Evolutionary conservation across 1,140 invertebrate genomes (phyloP).

Genomic region (Bombus polaris): DNA sequence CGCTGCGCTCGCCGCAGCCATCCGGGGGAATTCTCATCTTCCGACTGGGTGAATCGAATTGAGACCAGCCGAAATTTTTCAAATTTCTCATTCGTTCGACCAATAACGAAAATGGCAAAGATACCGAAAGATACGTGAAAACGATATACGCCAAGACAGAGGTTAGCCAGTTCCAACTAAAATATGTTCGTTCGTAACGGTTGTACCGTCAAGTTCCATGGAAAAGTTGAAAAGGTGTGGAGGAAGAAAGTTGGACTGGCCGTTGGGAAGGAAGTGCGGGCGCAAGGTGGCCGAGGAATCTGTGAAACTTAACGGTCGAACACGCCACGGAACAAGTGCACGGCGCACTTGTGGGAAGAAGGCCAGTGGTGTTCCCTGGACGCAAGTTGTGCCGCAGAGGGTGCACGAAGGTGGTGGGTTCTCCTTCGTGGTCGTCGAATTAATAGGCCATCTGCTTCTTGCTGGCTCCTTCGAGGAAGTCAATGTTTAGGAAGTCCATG

Average conservation of each 20-base stretch:
- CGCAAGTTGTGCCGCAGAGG: slow-evolving; percentile 31
- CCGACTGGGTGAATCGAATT: neutral
- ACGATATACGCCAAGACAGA: neutral
- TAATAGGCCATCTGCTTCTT: slow-evolving; percentile 81
- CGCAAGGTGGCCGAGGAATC: slow-evolving; percentile 55
- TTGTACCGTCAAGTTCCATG: neutral
- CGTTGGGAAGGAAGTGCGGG: slow-evolving; percentile 3
- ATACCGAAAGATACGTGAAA: no score
- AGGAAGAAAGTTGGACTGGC: neutral
- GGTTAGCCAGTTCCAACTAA: neutral
- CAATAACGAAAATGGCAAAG: accelerated
- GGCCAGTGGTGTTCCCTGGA: slow-evolving; percentile 47
- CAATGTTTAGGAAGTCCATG: slow-evolving; percentile 83
- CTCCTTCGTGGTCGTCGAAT: slow-evolving; percentile 74
- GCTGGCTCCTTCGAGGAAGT: slow-evolving; percentile 79
- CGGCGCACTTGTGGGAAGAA: slow-evolving; percentile 50
- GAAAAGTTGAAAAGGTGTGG: neutral
- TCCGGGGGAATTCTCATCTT: neutral
- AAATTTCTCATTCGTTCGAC: neutral
- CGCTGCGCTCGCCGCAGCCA: neutral
- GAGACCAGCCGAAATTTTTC: neutral
- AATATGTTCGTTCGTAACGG: neutral
- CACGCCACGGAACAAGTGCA: slow-evolving; percentile 58
- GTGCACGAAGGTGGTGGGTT: slow-evolving; percentile 61
- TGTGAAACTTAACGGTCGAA: slow-evolving; percentile 65